These are phyloP conservation scores for Sanderia malayensis DNA, from an alignment of 30 jellyfish, hydroid and myxozoan genomes.

Conservation along the genomic window DNA sequence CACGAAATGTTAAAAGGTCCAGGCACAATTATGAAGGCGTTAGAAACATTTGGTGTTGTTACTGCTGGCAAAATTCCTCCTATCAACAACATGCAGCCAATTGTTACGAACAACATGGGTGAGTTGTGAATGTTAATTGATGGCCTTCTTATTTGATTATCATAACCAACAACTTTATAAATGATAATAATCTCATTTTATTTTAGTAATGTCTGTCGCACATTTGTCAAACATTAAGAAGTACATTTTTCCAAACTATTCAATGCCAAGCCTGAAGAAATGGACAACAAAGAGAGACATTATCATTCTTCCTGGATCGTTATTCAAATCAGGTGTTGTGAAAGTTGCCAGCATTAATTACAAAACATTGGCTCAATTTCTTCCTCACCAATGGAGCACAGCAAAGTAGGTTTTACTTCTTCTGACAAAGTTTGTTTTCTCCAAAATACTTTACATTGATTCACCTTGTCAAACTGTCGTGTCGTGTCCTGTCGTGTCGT, in stretches of 20 bases:
- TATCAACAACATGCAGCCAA: conserved; percentile 56
- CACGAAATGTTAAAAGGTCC: conserved; percentile 66
- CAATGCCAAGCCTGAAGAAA: conserved; percentile 55
- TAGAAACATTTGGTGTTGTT: conserved; percentile 63
- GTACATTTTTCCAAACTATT: conserved; percentile 72
- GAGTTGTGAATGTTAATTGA: neutral
- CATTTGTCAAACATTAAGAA: conserved; percentile 37
- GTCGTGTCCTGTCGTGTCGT: too few species aligned
- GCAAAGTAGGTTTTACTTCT: conserved; percentile 79
- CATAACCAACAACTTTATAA: too few species aligned
- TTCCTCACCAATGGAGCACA: conserved; percentile 96
- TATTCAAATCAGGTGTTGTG: conserved; percentile 59
- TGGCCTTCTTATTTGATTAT: neutral
- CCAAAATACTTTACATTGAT: too few species aligned
- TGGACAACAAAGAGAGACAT: conserved; percentile 88
- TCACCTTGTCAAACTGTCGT: too few species aligned
- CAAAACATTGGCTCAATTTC: conserved; percentile 79
- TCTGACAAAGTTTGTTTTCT: too few species aligned
- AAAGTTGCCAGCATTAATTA: conserved; percentile 72
- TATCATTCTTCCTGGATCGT: conserved; percentile 57
- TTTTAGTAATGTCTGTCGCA: conserved; percentile 83
- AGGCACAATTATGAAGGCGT: conserved; percentile 63
- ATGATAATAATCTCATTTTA: too few species aligned
- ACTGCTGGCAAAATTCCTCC: conserved; percentile 70
- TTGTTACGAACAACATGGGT: conserved; percentile 75